Evolutionary conservation across 2,888 invertebrate genomes (phyloP), one percentile per base, ranked within the genome.

Genomic region (Ethmia dodecea): DNA sequence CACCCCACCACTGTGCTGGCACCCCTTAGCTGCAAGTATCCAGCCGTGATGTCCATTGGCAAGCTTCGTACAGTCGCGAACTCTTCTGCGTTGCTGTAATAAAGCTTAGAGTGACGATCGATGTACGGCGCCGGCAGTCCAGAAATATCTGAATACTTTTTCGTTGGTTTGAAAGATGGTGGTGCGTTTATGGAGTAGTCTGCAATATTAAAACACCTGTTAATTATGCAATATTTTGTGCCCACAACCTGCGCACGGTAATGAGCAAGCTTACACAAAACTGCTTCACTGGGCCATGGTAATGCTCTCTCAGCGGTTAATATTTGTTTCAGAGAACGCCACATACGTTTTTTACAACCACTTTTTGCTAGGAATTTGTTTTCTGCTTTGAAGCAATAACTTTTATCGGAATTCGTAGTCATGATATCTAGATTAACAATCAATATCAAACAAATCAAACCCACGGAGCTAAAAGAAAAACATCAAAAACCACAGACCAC

Each of bases 111-210:
- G 64, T 95, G 95, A 3, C 97, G 94, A 80, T 97, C 97, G 47
- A 94, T 93, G 60, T 97, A 98, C 9, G 93, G 93, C 13, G 96
- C 94, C 27, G 92, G 91, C 18, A 97, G 74, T 0, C 97, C 97
- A 35, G 96, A 96, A 43, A 97, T 92, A 64, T 97, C 97, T 0
- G 97, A 97, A 72, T 97, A 97, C 59, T 97, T 97, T 62, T 96
- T 96, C 0, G 94, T 91, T 3, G 97, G 97, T 63, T 91, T 92
- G 63, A 97, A 94, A 22, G 96, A 94, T 24, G 97, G 96, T 8
- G 96, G 96, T 14, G 96, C 95, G 75, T 96, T 96, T 44, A 97
- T 92, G 13, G 93, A 92, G 55, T 93, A 93, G 84, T 97, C 94
- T 94, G 79, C 13, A 80, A 78, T 58, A 65, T 49, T 47, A 38